These are phyloP conservation scores for Phymorhynchus buccinoides DNA, from an alignment of 1,140 invertebrate genomes.

Conservation along the genomic window DNA sequence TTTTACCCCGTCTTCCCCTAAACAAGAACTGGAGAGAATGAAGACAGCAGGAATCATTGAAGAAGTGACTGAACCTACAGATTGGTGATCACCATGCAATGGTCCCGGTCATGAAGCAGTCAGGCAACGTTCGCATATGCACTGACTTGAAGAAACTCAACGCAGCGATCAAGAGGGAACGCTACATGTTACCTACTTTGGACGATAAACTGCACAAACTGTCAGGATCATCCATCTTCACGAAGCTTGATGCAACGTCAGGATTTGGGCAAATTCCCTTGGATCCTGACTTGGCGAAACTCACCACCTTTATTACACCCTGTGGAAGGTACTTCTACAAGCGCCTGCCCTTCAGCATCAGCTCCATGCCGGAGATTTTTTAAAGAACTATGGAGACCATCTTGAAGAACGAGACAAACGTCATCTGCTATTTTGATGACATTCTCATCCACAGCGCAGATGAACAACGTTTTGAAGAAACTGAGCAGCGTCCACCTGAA, in stretches of 20 bases:
- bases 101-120: no score
- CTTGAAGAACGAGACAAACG: slow-evolving; percentile 34
- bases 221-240: background rate
- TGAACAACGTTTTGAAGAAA: slow-evolving; percentile 21
- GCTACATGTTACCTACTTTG: background rate
- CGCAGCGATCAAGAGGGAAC: background rate
- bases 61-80: no score
- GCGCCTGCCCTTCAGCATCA: slow-evolving; percentile 47
- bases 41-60: no score
- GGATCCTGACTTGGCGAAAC: slow-evolving; percentile 85
- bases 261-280: slow-evolving; percentile 91
- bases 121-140: no score
- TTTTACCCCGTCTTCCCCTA: no score
- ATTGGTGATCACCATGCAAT: no score
- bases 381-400: slow-evolving; percentile 41
- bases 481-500: no score
- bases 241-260: slow-evolving; percentile 73
- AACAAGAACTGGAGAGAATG: no score
- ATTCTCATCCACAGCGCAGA: slow-evolving; percentile 46
- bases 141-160: background rate
- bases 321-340: slow-evolving; percentile 46
- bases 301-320: slow-evolving; percentile 79
- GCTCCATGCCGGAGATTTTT: slow-evolving; percentile 44
- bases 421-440: slow-evolving; percentile 41
- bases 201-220: background rate